A percentile compares a stretch with the other conserved stretches of the same genome.
phyloP scores from a whole-genome alignment of 2,113 vertebrate species.

The Atractosteus spatula region DNA sequence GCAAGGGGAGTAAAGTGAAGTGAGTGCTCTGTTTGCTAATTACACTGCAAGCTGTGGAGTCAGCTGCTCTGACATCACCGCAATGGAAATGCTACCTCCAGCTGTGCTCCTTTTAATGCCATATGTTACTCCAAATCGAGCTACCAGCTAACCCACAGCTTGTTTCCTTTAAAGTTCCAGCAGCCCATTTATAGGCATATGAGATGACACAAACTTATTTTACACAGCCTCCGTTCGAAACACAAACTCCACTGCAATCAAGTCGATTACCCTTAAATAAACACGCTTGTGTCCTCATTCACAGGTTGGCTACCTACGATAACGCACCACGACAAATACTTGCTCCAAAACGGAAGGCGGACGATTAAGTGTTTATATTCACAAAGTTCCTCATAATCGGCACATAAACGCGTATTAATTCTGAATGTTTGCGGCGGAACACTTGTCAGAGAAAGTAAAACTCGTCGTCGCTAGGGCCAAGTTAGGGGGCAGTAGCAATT shows the following conservation, averaged over 20 bases:
- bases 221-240: neutral
- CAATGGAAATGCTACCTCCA: constrained; percentile 84
- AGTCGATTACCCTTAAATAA: constrained; percentile 6
- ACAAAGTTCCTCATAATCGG: too few species aligned
- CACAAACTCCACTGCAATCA: neutral
- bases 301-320: too few species aligned
- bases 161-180: constrained; percentile 57
- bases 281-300: neutral
- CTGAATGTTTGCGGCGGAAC: neutral
- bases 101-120: constrained; percentile 81
- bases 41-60: constrained; percentile 90
- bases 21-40: constrained; percentile 80
- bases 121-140: constrained; percentile 76
- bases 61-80: constrained; percentile 94
- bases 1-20: constrained; percentile 56
- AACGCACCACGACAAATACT: neutral
- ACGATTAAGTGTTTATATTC: too few species aligned
- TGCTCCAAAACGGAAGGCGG: too few species aligned
- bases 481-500: constrained; percentile 37
- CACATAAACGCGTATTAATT: too few species aligned
- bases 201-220: constrained; percentile 20
- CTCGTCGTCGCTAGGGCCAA: neutral
- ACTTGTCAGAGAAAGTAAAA: constrained; percentile 24
- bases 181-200: constrained; percentile 40
- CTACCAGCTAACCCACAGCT: constrained; percentile 63